These are phyloP conservation scores for Myopa testacea DNA, from an alignment of 2,888 invertebrate species.

Conservation along the genomic window DNA sequence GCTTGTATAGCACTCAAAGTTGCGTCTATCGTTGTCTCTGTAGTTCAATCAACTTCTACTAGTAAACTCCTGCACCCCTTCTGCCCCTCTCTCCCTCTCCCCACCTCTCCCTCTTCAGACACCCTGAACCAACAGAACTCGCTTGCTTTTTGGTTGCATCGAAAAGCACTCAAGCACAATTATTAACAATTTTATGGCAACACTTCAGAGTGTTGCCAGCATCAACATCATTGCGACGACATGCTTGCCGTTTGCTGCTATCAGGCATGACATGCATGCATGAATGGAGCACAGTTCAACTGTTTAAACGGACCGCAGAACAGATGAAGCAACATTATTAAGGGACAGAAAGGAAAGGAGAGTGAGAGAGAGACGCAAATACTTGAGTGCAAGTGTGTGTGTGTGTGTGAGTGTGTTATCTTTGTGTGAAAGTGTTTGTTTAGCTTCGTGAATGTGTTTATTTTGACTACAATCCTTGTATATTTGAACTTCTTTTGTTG, in stretches of 20 bases:
- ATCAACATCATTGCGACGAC: conserved; percentile 5
- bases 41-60: no score
- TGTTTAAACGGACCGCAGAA: not conserved
- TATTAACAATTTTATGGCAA: conserved; percentile 33
- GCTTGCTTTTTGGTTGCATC: conserved; percentile 4
- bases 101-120: not conserved
- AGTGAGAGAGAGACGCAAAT: not conserved
- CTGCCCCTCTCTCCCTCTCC: not conserved
- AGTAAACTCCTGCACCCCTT: no score
- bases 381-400: not conserved
- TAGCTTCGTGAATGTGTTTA: no score
- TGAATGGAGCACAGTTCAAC: not conserved
- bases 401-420: not conserved
- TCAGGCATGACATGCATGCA: not conserved
- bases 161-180: conserved; percentile 34
- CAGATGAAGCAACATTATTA: no score
- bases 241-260: not conserved
- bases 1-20: no score
- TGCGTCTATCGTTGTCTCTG: no score
- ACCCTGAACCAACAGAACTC: not conserved
- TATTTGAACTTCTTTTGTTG: no score
- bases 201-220: conserved; percentile 24
- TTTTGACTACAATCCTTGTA: not conserved
- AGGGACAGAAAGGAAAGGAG: not conserved
- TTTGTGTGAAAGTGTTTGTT: no score